Evolutionary conservation across 2,888 invertebrate genomes (phyloP).

Genomic region (Ephialtes manifestator): DNA sequence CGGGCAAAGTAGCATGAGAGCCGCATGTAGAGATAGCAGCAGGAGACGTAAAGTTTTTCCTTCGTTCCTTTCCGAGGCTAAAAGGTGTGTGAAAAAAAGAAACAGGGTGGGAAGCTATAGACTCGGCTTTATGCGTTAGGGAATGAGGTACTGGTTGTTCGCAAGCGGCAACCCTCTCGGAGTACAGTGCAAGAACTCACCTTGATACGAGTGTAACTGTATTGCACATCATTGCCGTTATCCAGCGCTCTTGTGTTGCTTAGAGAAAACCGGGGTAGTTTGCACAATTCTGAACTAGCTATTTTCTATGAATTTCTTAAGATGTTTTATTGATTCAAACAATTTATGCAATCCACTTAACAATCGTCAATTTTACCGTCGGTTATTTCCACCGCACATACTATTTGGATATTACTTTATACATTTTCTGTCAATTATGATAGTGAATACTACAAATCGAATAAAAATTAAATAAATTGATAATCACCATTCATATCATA

Average conservation of each 20-base stretch:
- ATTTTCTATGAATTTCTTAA: neutral
- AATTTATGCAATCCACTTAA: neutral
- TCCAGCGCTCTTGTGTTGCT: neutral
- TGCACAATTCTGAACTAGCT: neutral
- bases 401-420: no score
- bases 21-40: conserved; percentile 66
- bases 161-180: conserved; percentile 53
- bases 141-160: conserved; percentile 40
- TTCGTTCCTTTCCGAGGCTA: conserved; percentile 69
- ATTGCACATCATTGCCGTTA: no score
- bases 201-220: conserved; percentile 11
- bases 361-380: no score
- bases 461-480: neutral
- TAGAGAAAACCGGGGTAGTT: neutral
- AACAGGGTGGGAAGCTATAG: conserved; percentile 37
- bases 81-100: conserved; percentile 61
- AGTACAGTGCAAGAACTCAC: conserved; percentile 53
- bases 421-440: no score
- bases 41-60: conserved; percentile 74
- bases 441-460: neutral
- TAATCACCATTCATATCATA: no score
- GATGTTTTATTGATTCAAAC: neutral
- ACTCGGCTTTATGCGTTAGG: conserved; percentile 44
- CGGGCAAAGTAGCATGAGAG: conserved; percentile 79
- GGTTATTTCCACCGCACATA: no score